A percentile compares a stretch with the other conserved stretches of the same genome.
Conservation (phyloP, 2,888 invertebrate genomes). For the Ochlodes sylvanus region DNA sequence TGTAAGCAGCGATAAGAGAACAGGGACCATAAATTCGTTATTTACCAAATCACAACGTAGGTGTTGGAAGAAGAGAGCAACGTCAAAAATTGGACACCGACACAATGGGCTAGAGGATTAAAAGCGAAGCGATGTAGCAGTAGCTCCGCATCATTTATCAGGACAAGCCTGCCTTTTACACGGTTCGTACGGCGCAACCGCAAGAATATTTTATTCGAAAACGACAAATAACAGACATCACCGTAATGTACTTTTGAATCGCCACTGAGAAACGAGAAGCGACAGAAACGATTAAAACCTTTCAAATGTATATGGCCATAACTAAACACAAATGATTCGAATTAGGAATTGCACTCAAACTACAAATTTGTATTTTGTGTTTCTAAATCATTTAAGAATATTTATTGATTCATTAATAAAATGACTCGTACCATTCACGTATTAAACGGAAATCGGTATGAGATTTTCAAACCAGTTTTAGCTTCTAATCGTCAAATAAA, state of each 20-base stretch:
- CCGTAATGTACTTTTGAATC: slow-evolving; percentile 13
- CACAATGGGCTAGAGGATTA: slow-evolving; percentile 80
- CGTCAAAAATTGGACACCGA: slow-evolving; percentile 76
- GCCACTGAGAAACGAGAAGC: slow-evolving; percentile 11
- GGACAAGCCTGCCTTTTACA: slow-evolving; percentile 64
- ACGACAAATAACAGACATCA: slow-evolving; percentile 27
- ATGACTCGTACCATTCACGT: neutral
- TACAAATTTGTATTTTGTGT: neutral
- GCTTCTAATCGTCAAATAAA: neutral
- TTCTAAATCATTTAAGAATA: neutral
- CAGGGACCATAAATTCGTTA: slow-evolving; percentile 74
- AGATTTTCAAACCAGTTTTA: neutral
- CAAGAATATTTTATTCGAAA: slow-evolving; percentile 32
- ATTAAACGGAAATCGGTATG: neutral
- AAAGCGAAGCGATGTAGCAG: slow-evolving; percentile 82
- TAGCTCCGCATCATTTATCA: slow-evolving; percentile 82
- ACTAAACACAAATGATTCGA: neutral
- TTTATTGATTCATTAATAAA: neutral
- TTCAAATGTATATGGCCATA: neutral
- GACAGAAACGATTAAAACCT: slow-evolving; percentile 12
- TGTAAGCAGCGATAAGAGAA: slow-evolving; percentile 65
- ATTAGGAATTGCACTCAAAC: slow-evolving; percentile 1
- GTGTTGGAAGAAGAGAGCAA: slow-evolving; percentile 69
- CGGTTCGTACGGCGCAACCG: slow-evolving; percentile 51
- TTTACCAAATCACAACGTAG: slow-evolving; percentile 69